Base-by-base conservation (phyloP, 2,888 invertebrate species). In the Troglohyphantes excavatus region DNA sequence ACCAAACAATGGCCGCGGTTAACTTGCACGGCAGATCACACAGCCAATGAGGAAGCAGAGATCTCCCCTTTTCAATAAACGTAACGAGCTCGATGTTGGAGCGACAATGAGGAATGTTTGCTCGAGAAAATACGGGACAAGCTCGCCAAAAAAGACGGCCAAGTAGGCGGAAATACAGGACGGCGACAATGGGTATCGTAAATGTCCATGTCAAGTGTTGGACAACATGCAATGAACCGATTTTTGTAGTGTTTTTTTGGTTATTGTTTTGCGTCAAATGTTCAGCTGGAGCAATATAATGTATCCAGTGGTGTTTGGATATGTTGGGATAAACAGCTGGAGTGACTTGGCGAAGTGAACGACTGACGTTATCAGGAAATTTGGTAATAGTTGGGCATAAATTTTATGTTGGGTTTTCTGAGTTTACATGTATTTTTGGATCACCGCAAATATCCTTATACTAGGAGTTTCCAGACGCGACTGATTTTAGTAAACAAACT, bases 271-370 rank as follows among this genome's bases (percentile, higher is more conserved):
- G 75, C 46, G 67, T 2, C 53, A 59, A 76, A 33, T 63, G 65
- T 13, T 75, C 87, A 81, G 87, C 87, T 88, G 87, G 67, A n/a
- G 75, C 87, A 88, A 88, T 79, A 79, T 5, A 65, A 63, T 63
- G 73, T 83, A 29, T 13, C 68, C 19, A 53, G 2, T 13, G 46
- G 2, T 82, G 43, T 81, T 81, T 68, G 68, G 17, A 29, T n/a
- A 29, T 1, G 19, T 43, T 43, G 23, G 43, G 73, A 21, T n/a
- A 19, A 13, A 7, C 81, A 81, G 81, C 81, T 81, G 81, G 0
- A 1, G 13, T 7, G 61, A 11, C 9, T 68, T 33, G 39, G n/a
- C 2, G 27, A n/a, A 17, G 6, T 7, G 1, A 3, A 65, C 26
- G 65, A 65, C 13, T 1, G 33, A 9, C 26, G 13, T 11, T 46